Evolutionary conservation across 2,888 invertebrate species (phyloP).

Genomic region (Cheilosia scutellata): DNA sequence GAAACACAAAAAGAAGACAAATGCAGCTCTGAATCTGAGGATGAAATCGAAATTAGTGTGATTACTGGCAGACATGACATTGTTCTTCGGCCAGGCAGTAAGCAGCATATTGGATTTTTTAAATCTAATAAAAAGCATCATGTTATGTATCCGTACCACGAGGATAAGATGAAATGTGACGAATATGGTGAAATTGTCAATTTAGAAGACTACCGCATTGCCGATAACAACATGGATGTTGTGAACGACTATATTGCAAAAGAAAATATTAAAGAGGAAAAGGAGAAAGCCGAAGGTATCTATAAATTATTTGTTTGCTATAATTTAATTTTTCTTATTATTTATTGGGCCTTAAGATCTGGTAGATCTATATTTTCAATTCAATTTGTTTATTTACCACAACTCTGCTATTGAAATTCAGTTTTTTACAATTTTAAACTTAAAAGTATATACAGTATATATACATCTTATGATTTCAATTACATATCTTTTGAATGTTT

Average conservation of each 20-base stretch:
- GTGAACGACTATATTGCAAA: constrained; percentile 74
- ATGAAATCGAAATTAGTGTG: constrained; percentile 93
- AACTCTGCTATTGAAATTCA: no score
- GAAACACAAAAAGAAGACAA: constrained; percentile 86
- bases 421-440: no score
- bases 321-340: no score
- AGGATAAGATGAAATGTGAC: constrained; percentile 95
- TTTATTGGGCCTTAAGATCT: no score
- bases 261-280: constrained; percentile 68
- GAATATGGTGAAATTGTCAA: constrained; percentile 98
- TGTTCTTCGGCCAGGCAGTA: constrained; percentile 91
- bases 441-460: no score
- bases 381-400: no score
- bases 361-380: no score
- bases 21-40: constrained; percentile 92
- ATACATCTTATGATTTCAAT: no score
- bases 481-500: no score
- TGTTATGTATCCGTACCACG: constrained; percentile 98
- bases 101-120: constrained; percentile 90
- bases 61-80: constrained; percentile 95
- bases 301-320: no score
- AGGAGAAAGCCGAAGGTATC: constrained; percentile 70
- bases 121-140: constrained; percentile 95
- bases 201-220: constrained; percentile 95
- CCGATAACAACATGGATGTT: constrained; percentile 86